Base-by-base conservation (phyloP, 2,797 vertebrate species). In the Halcyon leucocephala region DNA sequence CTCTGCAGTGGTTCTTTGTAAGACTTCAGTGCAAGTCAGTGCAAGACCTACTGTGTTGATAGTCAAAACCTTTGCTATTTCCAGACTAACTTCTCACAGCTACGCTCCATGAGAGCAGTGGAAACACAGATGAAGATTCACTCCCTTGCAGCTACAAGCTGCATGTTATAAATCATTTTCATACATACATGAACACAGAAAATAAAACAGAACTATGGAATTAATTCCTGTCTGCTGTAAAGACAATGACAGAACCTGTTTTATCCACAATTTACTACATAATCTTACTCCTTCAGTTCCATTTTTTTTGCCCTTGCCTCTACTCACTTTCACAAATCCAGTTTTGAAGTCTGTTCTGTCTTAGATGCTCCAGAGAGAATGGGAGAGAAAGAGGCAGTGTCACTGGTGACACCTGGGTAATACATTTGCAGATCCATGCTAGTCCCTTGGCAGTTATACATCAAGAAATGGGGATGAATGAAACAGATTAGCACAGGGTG, bases 401-500 rank as follows among this genome's bases (percentile, higher is more conserved):
- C 95, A 66, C 77, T 80, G 54, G 83, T 93, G 86, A 78, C 92
- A 70, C 49, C 65, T 1, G 4, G 19, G 64, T 86, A 92, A 93
- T 87, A 60, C 64, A 66, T 72, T 95, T 91, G 70, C 77, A 82
- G 76, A 93, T 66, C 51, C 60, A 89, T 52, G 13, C 78, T 52
- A 24, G 39, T 94, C 89, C 62, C 86, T 82, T 54, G 83, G 67
- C 61, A 92, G 73, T 79, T 96, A 31, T 26, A 21, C 83, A 82
- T 82, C 95, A 96, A 90, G 92, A 94, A 96, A 64, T 21, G 54
- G 66, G 90, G 58, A 82, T 86, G 80, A 96, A 90, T 80, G 73
- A 80, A 96, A 83, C 58, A 88, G 93, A 97, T 96, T 76, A 96
- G 95, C 86, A 78, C 57, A 66, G 90, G 89, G 94, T 82, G 93